Conservation (phyloP, 2,888 invertebrate species). For the Sceliomorpha sp. region DNA sequence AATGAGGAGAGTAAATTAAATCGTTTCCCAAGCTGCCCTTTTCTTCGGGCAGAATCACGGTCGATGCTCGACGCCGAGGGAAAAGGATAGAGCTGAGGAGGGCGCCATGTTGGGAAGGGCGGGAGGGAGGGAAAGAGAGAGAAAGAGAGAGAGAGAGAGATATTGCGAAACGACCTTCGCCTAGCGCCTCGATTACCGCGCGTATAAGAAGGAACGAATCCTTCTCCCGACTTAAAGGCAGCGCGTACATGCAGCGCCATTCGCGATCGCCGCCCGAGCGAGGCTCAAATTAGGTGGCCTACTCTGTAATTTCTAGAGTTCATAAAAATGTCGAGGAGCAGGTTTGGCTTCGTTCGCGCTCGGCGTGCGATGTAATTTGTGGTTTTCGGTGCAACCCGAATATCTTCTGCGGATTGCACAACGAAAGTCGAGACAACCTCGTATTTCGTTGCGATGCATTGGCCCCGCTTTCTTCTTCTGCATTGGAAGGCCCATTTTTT, state of each 20-base stretch:
- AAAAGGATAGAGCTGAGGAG: no score
- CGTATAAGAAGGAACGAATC: conserved; percentile 52
- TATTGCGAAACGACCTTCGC: conserved; percentile 57
- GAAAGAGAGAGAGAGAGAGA: conserved; percentile 5
- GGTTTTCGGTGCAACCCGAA: conserved; percentile 59
- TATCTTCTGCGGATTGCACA: conserved; percentile 43
- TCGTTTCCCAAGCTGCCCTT: conserved; percentile 40
- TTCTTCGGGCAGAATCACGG: conserved; percentile 48
- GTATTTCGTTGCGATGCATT: no score
- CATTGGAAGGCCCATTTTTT: background rate
- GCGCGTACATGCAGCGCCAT: conserved; percentile 46
- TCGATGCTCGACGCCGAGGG: conserved; percentile 54
- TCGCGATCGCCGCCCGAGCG: conserved; percentile 50
- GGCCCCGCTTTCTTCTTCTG: background rate
- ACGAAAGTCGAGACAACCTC: conserved; percentile 7
- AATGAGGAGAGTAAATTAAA: conserved; percentile 44
- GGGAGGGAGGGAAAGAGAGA: no score
- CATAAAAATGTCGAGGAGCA: conserved; percentile 59
- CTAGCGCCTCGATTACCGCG: conserved; percentile 57
- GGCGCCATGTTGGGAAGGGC: no score
- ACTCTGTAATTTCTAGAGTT: conserved; percentile 60
- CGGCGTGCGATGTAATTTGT: conserved; percentile 58
- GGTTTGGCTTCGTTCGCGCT: conserved; percentile 55
- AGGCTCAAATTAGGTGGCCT: conserved; percentile 58
- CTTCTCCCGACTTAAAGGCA: conserved; percentile 44